Evolutionary conservation across 2,797 vertebrate genomes (phyloP).

Genomic region (Poecilia gillii): DNA sequence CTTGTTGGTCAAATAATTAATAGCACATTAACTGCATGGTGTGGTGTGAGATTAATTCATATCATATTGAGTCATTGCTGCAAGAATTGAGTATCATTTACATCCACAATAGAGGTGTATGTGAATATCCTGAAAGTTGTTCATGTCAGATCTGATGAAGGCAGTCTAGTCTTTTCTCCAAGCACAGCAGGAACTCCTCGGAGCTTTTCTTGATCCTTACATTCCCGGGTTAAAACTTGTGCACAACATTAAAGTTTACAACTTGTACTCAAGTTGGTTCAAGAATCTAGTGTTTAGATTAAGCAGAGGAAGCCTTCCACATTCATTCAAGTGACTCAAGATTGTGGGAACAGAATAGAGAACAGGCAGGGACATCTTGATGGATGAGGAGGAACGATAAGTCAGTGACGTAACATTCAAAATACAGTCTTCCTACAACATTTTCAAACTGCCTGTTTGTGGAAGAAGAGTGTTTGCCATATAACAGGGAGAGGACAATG

Average conservation of each 20-base stretch:
- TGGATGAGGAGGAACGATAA: too few species aligned
- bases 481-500: too few species aligned
- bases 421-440: too few species aligned
- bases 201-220: not conserved
- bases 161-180: not conserved
- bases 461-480: too few species aligned
- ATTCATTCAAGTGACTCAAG: too few species aligned
- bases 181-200: not conserved
- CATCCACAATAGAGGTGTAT: not conserved
- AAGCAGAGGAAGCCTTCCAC: too few species aligned
- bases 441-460: too few species aligned
- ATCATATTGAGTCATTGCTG: not conserved
- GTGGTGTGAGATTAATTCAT: not conserved
- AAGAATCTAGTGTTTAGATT: too few species aligned
- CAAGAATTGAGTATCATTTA: not conserved
- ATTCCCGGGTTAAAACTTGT: not conserved
- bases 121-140: not conserved
- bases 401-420: too few species aligned
- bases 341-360: too few species aligned
- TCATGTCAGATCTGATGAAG: not conserved
- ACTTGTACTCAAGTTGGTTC: too few species aligned
- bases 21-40: not conserved
- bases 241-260: not conserved
- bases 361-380: too few species aligned
- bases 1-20: not conserved